Percentiles rank a stretch among this genome's conserved stretches.
Conservation (phyloP, 2,888 invertebrate species). For the Ectemnius continuus region DNA sequence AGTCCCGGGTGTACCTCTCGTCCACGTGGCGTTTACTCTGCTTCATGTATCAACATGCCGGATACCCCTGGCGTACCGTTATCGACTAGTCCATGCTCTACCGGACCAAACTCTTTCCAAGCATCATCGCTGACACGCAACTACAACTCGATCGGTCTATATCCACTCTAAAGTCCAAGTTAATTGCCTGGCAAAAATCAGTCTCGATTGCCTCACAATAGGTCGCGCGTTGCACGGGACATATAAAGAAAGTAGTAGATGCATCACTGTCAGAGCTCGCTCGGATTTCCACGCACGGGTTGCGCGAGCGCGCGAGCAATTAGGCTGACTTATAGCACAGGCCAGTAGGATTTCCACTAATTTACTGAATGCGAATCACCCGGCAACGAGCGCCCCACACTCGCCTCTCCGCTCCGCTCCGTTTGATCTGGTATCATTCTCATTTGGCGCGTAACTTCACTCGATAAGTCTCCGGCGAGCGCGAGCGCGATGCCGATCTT, state of each 20-base stretch:
- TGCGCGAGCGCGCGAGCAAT: slow-evolving; percentile 39
- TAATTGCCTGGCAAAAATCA: slow-evolving; percentile 1
- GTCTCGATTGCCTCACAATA: too few relatives aligned
- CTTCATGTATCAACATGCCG: slow-evolving; percentile 49
- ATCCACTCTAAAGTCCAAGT: neutral
- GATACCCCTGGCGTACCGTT: slow-evolving; percentile 44
- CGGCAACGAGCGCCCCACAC: neutral
- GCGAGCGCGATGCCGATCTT: slow-evolving; percentile 33
- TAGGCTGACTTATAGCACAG: slow-evolving; percentile 39
- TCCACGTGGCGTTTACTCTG: slow-evolving; percentile 47
- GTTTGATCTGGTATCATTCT: neutral
- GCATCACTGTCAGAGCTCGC: slow-evolving; percentile 23
- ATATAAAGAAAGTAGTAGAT: neutral
- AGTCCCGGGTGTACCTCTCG: slow-evolving; percentile 48
- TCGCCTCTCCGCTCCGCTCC: neutral
- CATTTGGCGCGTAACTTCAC: slow-evolving; percentile 25
- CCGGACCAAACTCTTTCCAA: slow-evolving; percentile 1
- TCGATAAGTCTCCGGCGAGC: slow-evolving; percentile 23
- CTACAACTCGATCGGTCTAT: neutral
- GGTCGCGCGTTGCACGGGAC: too few relatives aligned
- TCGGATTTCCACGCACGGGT: slow-evolving; percentile 26
- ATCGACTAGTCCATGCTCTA: slow-evolving; percentile 18
- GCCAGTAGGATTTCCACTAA: slow-evolving; percentile 33
- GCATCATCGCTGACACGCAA: neutral
- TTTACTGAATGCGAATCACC: slow-evolving; percentile 40